phyloP scores from a whole-genome alignment of 2,113 vertebrate species.

The Passer montanus region DNA sequence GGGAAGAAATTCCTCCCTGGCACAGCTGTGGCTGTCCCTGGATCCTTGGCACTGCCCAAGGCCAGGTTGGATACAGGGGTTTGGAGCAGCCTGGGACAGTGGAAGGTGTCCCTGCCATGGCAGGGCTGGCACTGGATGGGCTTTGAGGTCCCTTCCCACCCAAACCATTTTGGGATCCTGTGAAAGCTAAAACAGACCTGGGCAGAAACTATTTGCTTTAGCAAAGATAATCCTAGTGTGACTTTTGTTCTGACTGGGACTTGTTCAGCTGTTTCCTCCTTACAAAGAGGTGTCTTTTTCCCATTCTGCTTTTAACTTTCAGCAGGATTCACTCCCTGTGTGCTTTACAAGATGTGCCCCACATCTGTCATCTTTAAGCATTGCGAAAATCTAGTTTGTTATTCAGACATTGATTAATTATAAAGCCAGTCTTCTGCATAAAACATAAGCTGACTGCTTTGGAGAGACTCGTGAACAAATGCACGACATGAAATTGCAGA shows the following conservation, averaged over 20 bases:
- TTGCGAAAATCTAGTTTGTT: neutral
- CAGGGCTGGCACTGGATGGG: accelerated
- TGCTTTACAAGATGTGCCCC: neutral
- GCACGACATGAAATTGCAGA: neutral
- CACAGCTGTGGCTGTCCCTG: neutral
- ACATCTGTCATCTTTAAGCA: neutral
- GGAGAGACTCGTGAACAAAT: neutral
- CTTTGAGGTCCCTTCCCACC: neutral
- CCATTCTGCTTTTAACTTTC: neutral
- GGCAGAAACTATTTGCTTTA: neutral
- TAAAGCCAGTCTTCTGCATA: neutral
- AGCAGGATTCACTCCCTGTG: accelerated
- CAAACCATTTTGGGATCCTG: neutral
- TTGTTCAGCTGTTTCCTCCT: neutral
- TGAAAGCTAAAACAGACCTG: neutral
- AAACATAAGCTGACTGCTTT: neutral
- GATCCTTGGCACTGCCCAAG: neutral
- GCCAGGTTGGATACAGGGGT: neutral
- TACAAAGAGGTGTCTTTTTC: neutral
- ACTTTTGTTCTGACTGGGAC: neutral
- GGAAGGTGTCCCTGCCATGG: neutral
- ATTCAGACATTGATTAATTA: neutral
- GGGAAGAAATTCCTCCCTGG: neutral
- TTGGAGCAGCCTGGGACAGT: neutral
- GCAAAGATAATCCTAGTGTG: neutral